Base-by-base conservation (phyloP, 2,888 invertebrate species). In the Timema cristinae region DNA sequence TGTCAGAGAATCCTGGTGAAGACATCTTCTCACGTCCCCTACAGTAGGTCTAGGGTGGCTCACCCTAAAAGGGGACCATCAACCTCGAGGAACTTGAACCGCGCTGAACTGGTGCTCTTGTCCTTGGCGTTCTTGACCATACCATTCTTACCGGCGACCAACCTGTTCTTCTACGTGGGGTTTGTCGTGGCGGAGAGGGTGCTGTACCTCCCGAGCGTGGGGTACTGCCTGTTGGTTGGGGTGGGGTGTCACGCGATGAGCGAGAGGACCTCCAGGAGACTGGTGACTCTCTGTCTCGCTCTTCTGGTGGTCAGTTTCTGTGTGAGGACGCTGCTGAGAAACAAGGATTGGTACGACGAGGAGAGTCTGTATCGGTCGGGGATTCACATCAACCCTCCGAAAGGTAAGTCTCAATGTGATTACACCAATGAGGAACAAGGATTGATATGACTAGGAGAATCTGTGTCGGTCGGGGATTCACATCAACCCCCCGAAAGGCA, bases 401-500 rank as follows among this genome's bases (percentile, higher is more conserved):
- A 98, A 93, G 96, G 97, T 97, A 82, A 86, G 84, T 78, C 4
- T 32, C 32, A 32, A 4, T 32, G 32, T 32, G 32, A 32, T 1
- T 32, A 32, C 32, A 32, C 32, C 32, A 32, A 32, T 32, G 32
- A 32, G 32, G 32, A 32, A 32, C 32, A 32, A 32, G 32, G 32
- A 32, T 4, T 32, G 32, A 32, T 32, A 32, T 32, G 32, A 32
- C 32, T 32, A 32, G 32, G 97, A 98, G 83, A 91, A 90, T 77
- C 87, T 98, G 67, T 98, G 97, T 82, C 86, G 91, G 78, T 94
- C 97, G 76, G 98, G 97, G 48, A 87, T 98, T 77, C 85, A 88
- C 78, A 90, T 97, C 80, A 98, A 98, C 84, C 97, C 98, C 70
- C 95, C 98, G n/a, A 98, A 98, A 93, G 96, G 97, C 97, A 82